Evolutionary conservation across 2,797 vertebrate genomes (phyloP).

Genomic region (Amblyraja radiata): DNA sequence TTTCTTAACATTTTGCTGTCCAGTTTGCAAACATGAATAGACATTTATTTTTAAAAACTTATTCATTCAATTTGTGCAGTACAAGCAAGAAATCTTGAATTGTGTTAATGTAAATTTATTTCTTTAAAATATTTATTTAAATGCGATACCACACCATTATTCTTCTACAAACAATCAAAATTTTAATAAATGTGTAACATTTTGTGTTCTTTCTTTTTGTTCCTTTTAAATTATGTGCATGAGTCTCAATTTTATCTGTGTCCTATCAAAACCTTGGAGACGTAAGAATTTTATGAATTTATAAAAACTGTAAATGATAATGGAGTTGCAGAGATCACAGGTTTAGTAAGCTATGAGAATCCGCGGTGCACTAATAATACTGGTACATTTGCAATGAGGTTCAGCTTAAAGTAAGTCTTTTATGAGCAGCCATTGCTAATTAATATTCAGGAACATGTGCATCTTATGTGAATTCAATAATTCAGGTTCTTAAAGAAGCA

Average conservation of each 20-base stretch:
- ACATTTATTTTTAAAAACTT: slow-evolving; percentile 18
- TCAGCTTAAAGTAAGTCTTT: neutral
- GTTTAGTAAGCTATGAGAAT: neutral
- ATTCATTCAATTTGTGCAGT: slow-evolving; percentile 26
- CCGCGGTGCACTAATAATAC: neutral
- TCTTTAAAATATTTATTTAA: neutral
- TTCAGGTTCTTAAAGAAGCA: neutral
- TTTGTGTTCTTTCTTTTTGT: neutral
- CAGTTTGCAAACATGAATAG: slow-evolving; percentile 26
- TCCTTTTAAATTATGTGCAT: neutral
- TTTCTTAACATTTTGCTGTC: slow-evolving; percentile 23
- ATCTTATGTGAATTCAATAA: neutral
- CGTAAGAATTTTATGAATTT: neutral
- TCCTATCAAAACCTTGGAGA: neutral
- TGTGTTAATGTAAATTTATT: slow-evolving; percentile 15
- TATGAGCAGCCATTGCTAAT: slow-evolving; percentile 3
- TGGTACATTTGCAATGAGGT: slow-evolving; percentile 1
- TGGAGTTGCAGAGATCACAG: neutral
- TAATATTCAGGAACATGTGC: slow-evolving; percentile 31
- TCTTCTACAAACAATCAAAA: slow-evolving; percentile 22
- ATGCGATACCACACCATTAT: slow-evolving; percentile 8
- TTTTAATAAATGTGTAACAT: slow-evolving; percentile 1
- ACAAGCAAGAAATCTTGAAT: neutral
- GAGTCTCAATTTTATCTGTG: neutral
- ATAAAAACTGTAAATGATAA: neutral